Percentiles rank a stretch among this genome's conserved stretches.
phyloP scores from a whole-genome alignment of 2,888 invertebrate genomes.

The Agelastica alni region DNA sequence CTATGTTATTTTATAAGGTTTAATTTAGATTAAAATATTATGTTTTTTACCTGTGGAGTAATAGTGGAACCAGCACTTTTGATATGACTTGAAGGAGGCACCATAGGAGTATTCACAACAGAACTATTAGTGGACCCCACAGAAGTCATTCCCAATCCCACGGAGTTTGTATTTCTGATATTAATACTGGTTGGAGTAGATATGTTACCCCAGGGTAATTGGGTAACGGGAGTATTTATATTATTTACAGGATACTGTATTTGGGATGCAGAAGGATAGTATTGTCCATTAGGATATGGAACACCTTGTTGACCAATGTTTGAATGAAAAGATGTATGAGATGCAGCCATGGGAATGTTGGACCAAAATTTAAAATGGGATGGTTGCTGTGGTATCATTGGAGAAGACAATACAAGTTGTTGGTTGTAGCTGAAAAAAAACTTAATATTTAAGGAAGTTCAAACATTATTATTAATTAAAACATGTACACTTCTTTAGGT shows the following conservation, averaged over 20 bases:
- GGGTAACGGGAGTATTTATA: constrained; percentile 14
- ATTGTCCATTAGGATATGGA: constrained; percentile 23
- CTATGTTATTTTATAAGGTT: no score
- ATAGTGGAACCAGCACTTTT: not conserved
- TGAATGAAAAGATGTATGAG: constrained; percentile 17
- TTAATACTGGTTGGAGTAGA: constrained; percentile 4
- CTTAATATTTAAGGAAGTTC: not conserved
- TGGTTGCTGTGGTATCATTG: constrained; percentile 20
- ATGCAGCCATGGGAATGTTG: constrained; percentile 27
- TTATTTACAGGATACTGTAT: constrained; percentile 21
- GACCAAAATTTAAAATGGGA: constrained; percentile 34
- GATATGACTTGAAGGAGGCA: not conserved
- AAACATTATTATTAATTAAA: not conserved
- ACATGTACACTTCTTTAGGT: not conserved
- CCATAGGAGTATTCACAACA: not conserved
- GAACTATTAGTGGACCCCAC: not conserved
- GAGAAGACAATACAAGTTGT: constrained; percentile 17
- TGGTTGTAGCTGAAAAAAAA: constrained; percentile 23
- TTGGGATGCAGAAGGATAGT: constrained; percentile 20
- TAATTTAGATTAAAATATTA: no score
- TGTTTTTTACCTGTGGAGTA: not conserved
- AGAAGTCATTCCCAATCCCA: not conserved
- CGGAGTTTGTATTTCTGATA: not conserved
- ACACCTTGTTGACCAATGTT: constrained; percentile 20
- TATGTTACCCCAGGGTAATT: constrained; percentile 17